Base-by-base conservation (phyloP, 1,140 invertebrate genomes). In the Bombus waltoni region DNA sequence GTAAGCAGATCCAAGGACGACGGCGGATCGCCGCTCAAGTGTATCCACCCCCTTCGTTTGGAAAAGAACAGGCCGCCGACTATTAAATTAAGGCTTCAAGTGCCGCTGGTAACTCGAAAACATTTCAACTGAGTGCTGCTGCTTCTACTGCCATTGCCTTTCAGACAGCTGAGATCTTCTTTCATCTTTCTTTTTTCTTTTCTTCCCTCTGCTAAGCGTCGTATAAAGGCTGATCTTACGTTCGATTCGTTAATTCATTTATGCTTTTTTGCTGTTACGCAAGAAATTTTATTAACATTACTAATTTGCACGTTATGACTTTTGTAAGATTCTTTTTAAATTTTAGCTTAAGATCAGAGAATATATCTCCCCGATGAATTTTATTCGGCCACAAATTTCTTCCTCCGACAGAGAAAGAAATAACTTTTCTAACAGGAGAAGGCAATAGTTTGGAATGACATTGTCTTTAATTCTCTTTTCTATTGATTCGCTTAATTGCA, bases 1-100 rank as follows among this genome's bases (percentile, higher is more conserved):
- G 93, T 93, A 93, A 94, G 92, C 92, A 91, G 90, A 94, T 93
- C 90, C 87, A 88, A 79, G 83, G 89, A 89, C 87, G 87, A 62
- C 59, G 73, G 53, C 38, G 62, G 75, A 70, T 78, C 88, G 80
- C 74, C 77, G 65, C 62, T 74, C 62, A 66, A 70, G 57, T 88
- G 87, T 76, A 59, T 75, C 78, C 77, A 74, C n/a, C 38, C 57
- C 87, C 74, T 85, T 89, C 75, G 83, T 90, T 88, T 86, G 82
- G 66, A 22, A 72, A 89, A 89, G 38, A 70, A 81, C 59, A 79
- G 78, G 76, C 83, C 62, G 53, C 42, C 75, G 68, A n/a, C 78
- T 47, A 77, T 89, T 86, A 73, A 89, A 83, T 89, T 89, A 86
- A 75, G 78, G 22, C 85, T 78, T 86, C 76, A 82, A 88, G 85